Conservation (phyloP, 1,140 invertebrate genomes). For the Aporrectodea caliginosa region DNA sequence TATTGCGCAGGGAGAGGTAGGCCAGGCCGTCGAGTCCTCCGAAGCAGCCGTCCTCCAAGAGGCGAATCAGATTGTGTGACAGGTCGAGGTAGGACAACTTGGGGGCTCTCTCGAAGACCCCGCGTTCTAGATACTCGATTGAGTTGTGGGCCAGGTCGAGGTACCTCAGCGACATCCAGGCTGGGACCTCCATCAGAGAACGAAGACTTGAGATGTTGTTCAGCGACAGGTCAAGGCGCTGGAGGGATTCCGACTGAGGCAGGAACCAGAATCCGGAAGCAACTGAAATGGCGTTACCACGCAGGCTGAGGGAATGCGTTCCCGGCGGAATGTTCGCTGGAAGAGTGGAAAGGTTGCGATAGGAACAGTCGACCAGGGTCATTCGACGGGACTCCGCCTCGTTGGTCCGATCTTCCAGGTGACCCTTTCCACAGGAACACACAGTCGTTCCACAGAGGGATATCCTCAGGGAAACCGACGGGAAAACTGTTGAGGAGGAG, state of each 20-base stretch:
- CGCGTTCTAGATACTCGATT: neutral
- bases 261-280: neutral
- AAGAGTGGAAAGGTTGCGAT: constrained; percentile 24
- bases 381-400: too few species aligned
- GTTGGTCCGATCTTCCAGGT: too few species aligned
- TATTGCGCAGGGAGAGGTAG: neutral
- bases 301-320: neutral
- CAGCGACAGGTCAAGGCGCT: neutral
- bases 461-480: too few species aligned
- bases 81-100: neutral
- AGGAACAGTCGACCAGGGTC: constrained; percentile 35
- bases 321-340: neutral
- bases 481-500: too few species aligned
- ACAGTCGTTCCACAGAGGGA: too few species aligned
- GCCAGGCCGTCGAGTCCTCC: neutral
- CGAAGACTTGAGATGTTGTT: neutral
- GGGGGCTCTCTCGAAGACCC: neutral
- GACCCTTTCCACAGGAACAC: too few species aligned
- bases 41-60: neutral
- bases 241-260: neutral
- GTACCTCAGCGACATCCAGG: neutral
- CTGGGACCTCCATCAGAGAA: neutral
- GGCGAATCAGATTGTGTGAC: neutral
- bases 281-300: neutral
- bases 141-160: neutral